A percentile compares a stretch with the other conserved stretches of the same genome.
These are phyloP conservation scores for Cottoperca gobio DNA, from an alignment of 2,797 vertebrate genomes.

Conservation along the genomic window DNA sequence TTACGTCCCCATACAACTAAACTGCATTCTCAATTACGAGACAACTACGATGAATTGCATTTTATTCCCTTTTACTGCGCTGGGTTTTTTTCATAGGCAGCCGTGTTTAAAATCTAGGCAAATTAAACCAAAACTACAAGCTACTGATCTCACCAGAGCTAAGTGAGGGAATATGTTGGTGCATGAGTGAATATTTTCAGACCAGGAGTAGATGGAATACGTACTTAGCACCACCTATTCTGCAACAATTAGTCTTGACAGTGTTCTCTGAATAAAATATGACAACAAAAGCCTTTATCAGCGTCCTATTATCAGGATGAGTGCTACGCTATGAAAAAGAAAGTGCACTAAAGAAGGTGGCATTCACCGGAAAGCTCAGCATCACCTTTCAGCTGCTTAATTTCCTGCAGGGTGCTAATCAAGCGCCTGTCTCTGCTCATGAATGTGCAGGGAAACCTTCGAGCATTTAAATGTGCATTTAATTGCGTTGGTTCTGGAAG, in stretches of 20 bases:
- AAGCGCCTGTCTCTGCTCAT: constrained; percentile 64
- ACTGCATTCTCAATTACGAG: too few species aligned
- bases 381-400: constrained; percentile 66
- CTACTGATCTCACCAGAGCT: background rate
- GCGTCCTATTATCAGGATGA: constrained; percentile 27
- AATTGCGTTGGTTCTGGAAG: constrained; percentile 83
- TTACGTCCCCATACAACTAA: too few species aligned
- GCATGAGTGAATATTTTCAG: background rate
- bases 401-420: constrained; percentile 72
- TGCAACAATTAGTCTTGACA: background rate
- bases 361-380: constrained; percentile 41
- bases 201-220: background rate
- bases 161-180: background rate
- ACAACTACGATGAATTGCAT: background rate
- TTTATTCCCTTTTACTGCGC: background rate
- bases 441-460: constrained; percentile 67
- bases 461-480: constrained; percentile 79
- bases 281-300: constrained; percentile 33
- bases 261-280: constrained; percentile 10
- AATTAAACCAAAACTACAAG: background rate
- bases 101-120: background rate
- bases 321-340: constrained; percentile 25
- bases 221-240: constrained; percentile 9
- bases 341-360: constrained; percentile 36
- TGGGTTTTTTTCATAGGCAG: background rate